Evolutionary conservation across 2,888 invertebrate species (phyloP).

Genomic region (Laothoe populi): DNA sequence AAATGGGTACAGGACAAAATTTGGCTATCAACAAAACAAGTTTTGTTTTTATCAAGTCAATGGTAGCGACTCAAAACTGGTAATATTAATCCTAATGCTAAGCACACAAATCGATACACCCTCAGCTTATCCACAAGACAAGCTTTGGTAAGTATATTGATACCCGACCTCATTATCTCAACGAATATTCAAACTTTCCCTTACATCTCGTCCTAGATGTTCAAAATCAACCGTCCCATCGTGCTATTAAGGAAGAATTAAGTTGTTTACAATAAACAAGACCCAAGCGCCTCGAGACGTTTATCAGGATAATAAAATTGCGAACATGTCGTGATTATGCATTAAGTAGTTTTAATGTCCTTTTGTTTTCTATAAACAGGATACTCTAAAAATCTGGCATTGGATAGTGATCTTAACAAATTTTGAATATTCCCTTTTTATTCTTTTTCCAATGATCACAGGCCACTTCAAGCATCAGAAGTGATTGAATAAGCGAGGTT

Average conservation of each 20-base stretch:
- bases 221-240: not conserved
- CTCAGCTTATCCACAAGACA: constrained; percentile 52
- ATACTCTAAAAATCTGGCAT: too few species aligned
- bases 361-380: too few species aligned
- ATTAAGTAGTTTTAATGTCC: not conserved
- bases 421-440: too few species aligned
- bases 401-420: too few species aligned
- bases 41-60: too few species aligned
- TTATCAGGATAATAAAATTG: constrained; percentile 1
- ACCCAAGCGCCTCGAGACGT: not conserved
- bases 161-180: constrained; percentile 57
- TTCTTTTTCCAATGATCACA: too few species aligned
- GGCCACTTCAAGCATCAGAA: too few species aligned
- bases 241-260: not conserved
- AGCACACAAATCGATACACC: constrained; percentile 35
- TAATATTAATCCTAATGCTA: not conserved
- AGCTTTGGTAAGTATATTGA: constrained; percentile 49
- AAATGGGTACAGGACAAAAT: too few species aligned
- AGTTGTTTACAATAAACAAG: not conserved
- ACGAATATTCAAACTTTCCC: constrained; percentile 61
- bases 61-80: not conserved
- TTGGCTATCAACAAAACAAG: too few species aligned
- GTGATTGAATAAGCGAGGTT: too few species aligned
- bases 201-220: constrained; percentile 32
- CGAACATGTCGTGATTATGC: constrained; percentile 1